Evolutionary conservation across 2,888 invertebrate genomes (phyloP), one percentile per base, ranked within the genome.

Genomic region (Thymelicus sylvestris): DNA sequence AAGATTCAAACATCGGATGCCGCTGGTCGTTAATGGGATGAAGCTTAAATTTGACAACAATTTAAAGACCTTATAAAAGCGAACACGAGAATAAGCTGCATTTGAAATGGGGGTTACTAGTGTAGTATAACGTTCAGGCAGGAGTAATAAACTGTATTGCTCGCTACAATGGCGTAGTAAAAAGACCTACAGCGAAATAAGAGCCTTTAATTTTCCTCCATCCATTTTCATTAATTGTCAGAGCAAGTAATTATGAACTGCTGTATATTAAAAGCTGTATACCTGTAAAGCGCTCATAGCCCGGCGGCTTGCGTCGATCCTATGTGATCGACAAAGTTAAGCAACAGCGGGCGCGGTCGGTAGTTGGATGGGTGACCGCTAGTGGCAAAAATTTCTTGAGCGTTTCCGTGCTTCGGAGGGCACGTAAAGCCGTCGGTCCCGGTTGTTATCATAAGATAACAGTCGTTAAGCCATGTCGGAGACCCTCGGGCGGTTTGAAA

Each of bases 201-300:
- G 69, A 59, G 57, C 69, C 39, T 59, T 59, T 64, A 64, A 69
- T 69, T 69, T 69, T 52, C 57, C 57, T 64, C 68, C 68, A 63
- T 69, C 57, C 69, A 69, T 65, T 69, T 59, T 65, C 69, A 65
- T 69, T 69, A 64, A 69, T 69, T 69, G 69, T 69, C 69, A 69
- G 63, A 69, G 24, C 57, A 69, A 65, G 64, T 63, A 69, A 69
- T 69, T 65, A 69, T 69, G 64, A 69, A 69, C 64, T 65, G 69
- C 41, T 69, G 64, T 69, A 60, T 65, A 69, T 69, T 69, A 69
- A 65, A 69, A 64, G 64, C 69, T 57, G 41, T 57, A 64, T 69
- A 69, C 69, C 69, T 69, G 66, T 61, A 61, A 24, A 66, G 61
- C n/a, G n/a, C n/a, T n/a, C n/a, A n/a, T n/a, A n/a, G n/a, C n/a